Percentiles rank a stretch among this genome's conserved stretches.
These are phyloP conservation scores for Grapholita molesta DNA, from an alignment of 1,140 invertebrate species.

Conservation along the genomic window DNA sequence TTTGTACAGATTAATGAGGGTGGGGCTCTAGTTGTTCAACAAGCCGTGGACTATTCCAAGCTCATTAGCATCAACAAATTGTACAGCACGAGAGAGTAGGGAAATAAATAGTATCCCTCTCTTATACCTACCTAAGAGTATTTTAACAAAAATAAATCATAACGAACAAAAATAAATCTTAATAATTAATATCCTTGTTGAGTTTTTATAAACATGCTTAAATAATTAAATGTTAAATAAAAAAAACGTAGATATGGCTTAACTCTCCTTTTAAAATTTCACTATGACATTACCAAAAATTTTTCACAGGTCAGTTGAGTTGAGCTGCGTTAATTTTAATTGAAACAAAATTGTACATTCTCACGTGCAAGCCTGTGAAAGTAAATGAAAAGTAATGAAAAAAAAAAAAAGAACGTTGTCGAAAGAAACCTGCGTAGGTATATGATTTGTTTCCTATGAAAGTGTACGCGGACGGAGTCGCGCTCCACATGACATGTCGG, in stretches of 20 bases:
- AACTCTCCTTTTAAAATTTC: neutral
- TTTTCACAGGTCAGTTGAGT: neutral
- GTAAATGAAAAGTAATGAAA: slow-evolving; percentile 19
- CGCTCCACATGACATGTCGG: slow-evolving; percentile 73
- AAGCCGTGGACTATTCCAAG: slow-evolving; percentile 49
- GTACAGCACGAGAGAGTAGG: slow-evolving; percentile 24
- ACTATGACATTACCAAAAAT: slow-evolving; percentile 6
- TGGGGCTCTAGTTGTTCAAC: slow-evolving; percentile 52
- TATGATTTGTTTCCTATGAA: slow-evolving; percentile 65
- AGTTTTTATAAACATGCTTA: neutral
- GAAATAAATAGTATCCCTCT: too few species aligned
- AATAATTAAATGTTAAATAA: neutral
- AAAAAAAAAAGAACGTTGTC: too few species aligned
- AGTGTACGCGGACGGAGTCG: slow-evolving; percentile 52
- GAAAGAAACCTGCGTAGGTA: slow-evolving; percentile 38
- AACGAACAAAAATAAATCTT: too few species aligned
- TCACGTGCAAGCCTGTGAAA: slow-evolving; percentile 16
- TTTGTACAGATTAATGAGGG: slow-evolving; percentile 57
- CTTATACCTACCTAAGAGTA: too few species aligned
- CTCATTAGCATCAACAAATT: slow-evolving; percentile 49
- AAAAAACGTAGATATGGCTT: neutral
- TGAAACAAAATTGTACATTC: neutral
- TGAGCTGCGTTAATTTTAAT: neutral
- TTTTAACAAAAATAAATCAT: too few species aligned
- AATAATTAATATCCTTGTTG: neutral